Conservation (phyloP, 2,888 invertebrate genomes). For the Pyrrhia umbra region DNA sequence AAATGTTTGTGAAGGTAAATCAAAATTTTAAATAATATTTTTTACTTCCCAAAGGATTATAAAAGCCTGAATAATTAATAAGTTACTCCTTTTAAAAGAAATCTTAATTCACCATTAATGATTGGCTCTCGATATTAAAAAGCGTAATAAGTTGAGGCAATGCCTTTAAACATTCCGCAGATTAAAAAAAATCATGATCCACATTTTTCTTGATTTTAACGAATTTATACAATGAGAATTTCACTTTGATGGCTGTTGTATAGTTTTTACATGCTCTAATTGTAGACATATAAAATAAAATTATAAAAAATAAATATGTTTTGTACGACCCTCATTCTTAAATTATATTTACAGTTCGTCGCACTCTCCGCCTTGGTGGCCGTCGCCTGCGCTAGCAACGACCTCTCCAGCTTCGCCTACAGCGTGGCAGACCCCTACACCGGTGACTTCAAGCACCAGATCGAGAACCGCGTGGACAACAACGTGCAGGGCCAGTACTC, state of each 20-base stretch:
- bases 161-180: too few relatives aligned
- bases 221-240: too few relatives aligned
- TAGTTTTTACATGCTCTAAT: too few relatives aligned
- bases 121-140: conserved; percentile 23
- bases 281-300: too few relatives aligned
- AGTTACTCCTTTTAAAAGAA: neutral
- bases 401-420: conserved; percentile 84
- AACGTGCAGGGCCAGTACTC: conserved; percentile 75
- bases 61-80: neutral
- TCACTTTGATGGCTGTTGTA: too few relatives aligned
- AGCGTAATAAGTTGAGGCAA: too few relatives aligned
- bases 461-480: conserved; percentile 71
- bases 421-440: conserved; percentile 87
- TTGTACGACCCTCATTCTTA: too few relatives aligned
- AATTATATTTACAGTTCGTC: conserved; percentile 72
- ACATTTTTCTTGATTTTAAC: too few relatives aligned
- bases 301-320: too few relatives aligned
- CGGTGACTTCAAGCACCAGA: conserved; percentile 87
- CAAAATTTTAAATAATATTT: neutral
- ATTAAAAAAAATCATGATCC: too few relatives aligned
- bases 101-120: conserved; percentile 20
- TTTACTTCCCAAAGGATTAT: neutral
- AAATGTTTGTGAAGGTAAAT: conserved; percentile 84
- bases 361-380: conserved; percentile 74
- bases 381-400: conserved; percentile 67